Base-by-base conservation (phyloP, 2,113 vertebrate species). In the Dascyllus trimaculatus region DNA sequence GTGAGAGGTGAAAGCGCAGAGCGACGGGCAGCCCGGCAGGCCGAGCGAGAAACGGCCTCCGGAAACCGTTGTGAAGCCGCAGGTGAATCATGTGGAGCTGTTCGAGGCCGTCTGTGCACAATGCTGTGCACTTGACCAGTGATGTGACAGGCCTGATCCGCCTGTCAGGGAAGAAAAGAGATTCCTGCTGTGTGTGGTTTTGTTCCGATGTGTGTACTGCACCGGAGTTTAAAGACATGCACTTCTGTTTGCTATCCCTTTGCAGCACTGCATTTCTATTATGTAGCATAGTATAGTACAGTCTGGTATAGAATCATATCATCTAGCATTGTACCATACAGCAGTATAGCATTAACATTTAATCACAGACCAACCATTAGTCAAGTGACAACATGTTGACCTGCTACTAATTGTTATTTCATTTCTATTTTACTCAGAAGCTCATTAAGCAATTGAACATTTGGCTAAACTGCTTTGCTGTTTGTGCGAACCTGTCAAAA, bases 1-100 rank as follows among this genome's bases (percentile, higher is more conserved):
- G 71, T 43, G 78, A 69, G 80, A 86, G 67, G 63, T 74, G 81
- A 71, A 75, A 5, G 63, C n/a, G n/a, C 43, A 18, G 82, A 78
- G 71, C 80, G 0, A n/a, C n/a, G 48, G 85, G 78, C 63, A 67
- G 75, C 74, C 62, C 19, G 32, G 69, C 75, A 68, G 72, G 51
- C 66, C 21, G 64, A 69, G 58, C 15, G 14, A 53, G 63, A 76
- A 81, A 76, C 25, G 0, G 49, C 26, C 77, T 79, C 24, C 46
- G n/a, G 61, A 89, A 75, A 66, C 59, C 6, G 35, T 64, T 78
- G 80, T 52, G 69, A 82, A 72, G 58, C 75, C 1, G 32, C 84
- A 65, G 73, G 87, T 57, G 68, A 80, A 43, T 59, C 71, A 58
- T 56, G 64, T 69, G 29, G 46, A 69, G 75, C 68, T 64, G 73